A percentile compares a stretch with the other conserved stretches of the same genome.
Evolutionary conservation across 2,888 invertebrate genomes (phyloP).

Genomic region (Leptothorax acervorum): DNA sequence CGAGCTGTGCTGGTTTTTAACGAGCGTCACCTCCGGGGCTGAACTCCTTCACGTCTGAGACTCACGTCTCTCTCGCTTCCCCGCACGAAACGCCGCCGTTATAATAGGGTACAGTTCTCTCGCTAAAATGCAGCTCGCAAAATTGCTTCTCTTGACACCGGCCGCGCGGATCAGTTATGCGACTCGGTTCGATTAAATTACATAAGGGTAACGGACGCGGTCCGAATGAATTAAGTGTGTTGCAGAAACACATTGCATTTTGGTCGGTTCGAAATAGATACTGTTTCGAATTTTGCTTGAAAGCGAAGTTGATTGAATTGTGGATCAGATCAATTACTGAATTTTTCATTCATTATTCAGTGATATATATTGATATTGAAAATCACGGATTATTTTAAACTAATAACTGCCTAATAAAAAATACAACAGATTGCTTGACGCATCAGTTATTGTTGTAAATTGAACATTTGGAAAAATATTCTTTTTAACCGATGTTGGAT

Average conservation of each 20-base stretch:
- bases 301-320: neutral
- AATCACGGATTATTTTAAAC: neutral
- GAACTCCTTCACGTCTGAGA: constrained; percentile 11
- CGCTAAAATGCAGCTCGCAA: constrained; percentile 33
- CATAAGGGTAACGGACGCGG: constrained; percentile 10
- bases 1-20: constrained; percentile 55
- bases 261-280: neutral
- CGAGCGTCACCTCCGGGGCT: constrained; percentile 22
- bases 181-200: constrained; percentile 31
- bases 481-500: neutral
- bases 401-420: neutral
- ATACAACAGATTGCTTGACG: neutral
- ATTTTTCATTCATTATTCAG: neutral
- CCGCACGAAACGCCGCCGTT: constrained; percentile 20
- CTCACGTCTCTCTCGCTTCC: neutral
- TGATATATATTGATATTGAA: neutral
- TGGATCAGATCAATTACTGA: neutral
- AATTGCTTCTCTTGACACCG: neutral
- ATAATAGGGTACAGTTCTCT: constrained; percentile 1
- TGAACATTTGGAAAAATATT: neutral
- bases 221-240: neutral
- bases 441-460: neutral
- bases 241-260: neutral
- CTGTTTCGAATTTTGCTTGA: neutral
- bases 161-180: constrained; percentile 29